Base-by-base conservation (phyloP, 2,113 vertebrate genomes). In the Sialia sialis region DNA sequence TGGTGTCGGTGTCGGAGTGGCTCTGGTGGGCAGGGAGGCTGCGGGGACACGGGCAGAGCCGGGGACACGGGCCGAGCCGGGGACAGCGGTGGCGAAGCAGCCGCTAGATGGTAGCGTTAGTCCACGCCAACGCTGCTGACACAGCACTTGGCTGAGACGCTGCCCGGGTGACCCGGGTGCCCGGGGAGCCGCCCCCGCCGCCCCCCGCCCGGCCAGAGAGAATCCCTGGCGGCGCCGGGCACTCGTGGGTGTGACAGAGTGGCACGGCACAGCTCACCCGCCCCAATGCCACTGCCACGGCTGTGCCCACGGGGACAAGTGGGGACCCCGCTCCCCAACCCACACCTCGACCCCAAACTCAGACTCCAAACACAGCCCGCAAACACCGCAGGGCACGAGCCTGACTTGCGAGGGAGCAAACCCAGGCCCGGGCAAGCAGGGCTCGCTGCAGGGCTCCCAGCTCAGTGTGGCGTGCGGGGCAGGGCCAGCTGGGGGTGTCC, bases 51-150 rank as follows among this genome's bases (percentile, higher is more conserved):
- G 66, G 39, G n/a, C n/a, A n/a, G 38, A 39, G 38, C 38, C 41
- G 41, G 41, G 41, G 41, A 41, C 41, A 41, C 5, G 41, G 41
- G 15, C 43, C 7, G 75, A 51, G 52, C 67, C 14, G 49, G 90
- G 90, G 79, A 62, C 90, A 59, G 79, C 81, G 63, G 79, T 51
- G 91, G 88, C 64, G 9, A 46, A 92, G 87, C 96, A 84, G 94
- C 96, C 96, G 4, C 96, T 94, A 95, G 96, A 93, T 97, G 95
- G 96, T 96, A 95, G 95, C 95, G 91, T 94, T 41, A 75, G 88
- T 11, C 93, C 90, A 67, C 93, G 76, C 86, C 86, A 91, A 34
- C 72, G 94, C 95, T 96, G 94, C 95, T 97, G 95, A 96, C 92
- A 80, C 94, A 94, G 94, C 96, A 97, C n/a, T 70, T 17, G 94